Evolutionary conservation across 2,888 invertebrate genomes (phyloP), one percentile per base, ranked within the genome.

Genomic region (Lacanobia oleracea): DNA sequence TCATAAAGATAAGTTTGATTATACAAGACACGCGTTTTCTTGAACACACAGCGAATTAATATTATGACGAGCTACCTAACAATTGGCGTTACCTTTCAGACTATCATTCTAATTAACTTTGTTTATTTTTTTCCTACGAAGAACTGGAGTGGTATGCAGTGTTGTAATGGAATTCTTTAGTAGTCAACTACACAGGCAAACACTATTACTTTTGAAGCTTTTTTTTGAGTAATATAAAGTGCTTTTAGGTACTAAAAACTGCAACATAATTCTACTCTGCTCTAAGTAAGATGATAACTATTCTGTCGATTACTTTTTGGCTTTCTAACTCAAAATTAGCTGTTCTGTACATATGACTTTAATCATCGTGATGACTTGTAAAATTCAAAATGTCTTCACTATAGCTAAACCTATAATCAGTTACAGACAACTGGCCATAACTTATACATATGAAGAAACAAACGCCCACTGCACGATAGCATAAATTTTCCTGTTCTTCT

Each of bases 151-250:
- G n/a, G 67, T 21, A 56, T 75, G 69, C 72, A 61, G 66, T 43
- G 67, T 48, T 69, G 57, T 84, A 81, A 81, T 84, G 77, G 84
- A 81, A 71, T 84, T 75, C 57, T 81, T 65, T 68, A 75, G 66
- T 67, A 72, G 82, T 61, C 53, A 43, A 65, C 74, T 74, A 53
- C 57, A 57, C 81, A 48, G 45, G 21, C 40, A 59, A 37, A 37
- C 54, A 51, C 57, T 50, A 45, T 65, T 77, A 69, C 40, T 74
- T 69, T 67, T 66, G 14, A 18, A 43, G 40, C 57, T 43, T 10
- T 60, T n/a, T 67, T 72, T 81, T 60, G 18, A 57, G 48, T 56
- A 45, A 21, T 33, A 43, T 65, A 54, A 79, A 64, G 59, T 60
- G 63, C 59, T 66, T 57, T 64, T 51, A 27, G 23, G 54, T 51